phyloP scores from a whole-genome alignment of 2,113 vertebrate species.

The Phrynocephalus versicolor region DNA sequence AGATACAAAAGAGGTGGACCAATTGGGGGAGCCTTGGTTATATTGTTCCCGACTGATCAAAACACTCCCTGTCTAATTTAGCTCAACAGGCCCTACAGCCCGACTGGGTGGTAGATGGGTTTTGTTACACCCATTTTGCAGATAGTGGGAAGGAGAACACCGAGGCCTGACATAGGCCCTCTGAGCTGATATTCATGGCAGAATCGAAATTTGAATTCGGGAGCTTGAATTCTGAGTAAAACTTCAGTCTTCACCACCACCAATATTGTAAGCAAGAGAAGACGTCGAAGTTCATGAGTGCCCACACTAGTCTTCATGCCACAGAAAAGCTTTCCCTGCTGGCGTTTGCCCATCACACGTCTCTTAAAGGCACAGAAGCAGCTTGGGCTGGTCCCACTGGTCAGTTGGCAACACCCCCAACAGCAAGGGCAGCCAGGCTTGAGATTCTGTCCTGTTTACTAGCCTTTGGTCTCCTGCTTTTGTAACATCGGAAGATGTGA shows the following conservation, averaged over 20 bases:
- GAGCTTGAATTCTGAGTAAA: no score
- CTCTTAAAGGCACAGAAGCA: not conserved
- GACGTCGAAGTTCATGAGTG: not conserved
- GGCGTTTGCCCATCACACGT: not conserved
- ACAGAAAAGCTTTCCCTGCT: not conserved
- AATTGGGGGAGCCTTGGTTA: no score
- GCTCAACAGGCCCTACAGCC: no score
- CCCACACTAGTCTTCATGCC: not conserved
- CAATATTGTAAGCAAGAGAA: not conserved
- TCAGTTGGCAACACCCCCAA: not conserved
- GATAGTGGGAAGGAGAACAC: no score
- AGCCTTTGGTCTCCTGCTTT: not conserved
- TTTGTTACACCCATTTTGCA: no score
- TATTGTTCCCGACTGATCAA: no score
- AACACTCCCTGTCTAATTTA: no score
- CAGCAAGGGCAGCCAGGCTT: not conserved
- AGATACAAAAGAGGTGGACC: no score
- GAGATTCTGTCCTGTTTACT: not conserved
- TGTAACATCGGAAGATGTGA: no score
- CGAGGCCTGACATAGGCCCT: not conserved
- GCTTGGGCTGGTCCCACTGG: not conserved
- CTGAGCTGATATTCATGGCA: not conserved
- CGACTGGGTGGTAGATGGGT: no score
- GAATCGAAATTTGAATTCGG: not conserved
- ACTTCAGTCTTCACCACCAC: no score